Conservation (phyloP, 2,888 invertebrate species). For the Marasmarcha lunaedactyla region DNA sequence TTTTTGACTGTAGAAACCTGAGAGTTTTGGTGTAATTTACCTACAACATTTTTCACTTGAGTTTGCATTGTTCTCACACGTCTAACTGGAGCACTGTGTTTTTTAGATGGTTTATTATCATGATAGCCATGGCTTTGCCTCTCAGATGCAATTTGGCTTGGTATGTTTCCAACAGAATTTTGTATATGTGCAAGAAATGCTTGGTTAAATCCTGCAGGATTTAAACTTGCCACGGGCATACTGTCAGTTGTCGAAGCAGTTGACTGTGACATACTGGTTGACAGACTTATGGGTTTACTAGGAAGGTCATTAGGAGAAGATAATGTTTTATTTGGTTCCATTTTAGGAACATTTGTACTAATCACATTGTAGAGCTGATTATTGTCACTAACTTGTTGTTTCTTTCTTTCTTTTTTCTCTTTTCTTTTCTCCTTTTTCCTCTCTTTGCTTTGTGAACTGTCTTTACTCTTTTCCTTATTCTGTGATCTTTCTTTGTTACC, state of each 20-base stretch:
- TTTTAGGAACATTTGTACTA: conserved; percentile 36
- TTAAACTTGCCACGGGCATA: too few relatives aligned
- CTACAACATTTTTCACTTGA: too few relatives aligned
- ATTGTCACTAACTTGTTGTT: conserved; percentile 12
- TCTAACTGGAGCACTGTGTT: too few relatives aligned
- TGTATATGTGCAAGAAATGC: not conserved
- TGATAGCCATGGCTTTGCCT: not conserved
- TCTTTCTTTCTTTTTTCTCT: not conserved
- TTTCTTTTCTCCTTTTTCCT: conserved; percentile 20
- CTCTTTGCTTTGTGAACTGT: conserved; percentile 20
- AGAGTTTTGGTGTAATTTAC: too few relatives aligned
- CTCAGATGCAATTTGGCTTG: not conserved
- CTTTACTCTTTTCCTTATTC: conserved; percentile 18
- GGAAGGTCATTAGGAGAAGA: not conserved
- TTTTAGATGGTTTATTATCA: too few relatives aligned
- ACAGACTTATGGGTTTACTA: not conserved
- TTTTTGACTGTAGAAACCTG: too few relatives aligned
- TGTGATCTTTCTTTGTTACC: conserved; percentile 18
- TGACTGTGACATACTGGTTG: too few relatives aligned
- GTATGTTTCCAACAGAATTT: not conserved
- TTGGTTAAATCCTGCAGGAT: not conserved
- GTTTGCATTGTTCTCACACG: not conserved
- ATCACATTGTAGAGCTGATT: conserved; percentile 33
- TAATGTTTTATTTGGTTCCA: conserved; percentile 1
- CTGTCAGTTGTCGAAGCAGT: too few relatives aligned